These are phyloP conservation scores for Cyprinodon diabolis DNA, from an alignment of 2,797 vertebrate genomes.

Conservation along the genomic window DNA sequence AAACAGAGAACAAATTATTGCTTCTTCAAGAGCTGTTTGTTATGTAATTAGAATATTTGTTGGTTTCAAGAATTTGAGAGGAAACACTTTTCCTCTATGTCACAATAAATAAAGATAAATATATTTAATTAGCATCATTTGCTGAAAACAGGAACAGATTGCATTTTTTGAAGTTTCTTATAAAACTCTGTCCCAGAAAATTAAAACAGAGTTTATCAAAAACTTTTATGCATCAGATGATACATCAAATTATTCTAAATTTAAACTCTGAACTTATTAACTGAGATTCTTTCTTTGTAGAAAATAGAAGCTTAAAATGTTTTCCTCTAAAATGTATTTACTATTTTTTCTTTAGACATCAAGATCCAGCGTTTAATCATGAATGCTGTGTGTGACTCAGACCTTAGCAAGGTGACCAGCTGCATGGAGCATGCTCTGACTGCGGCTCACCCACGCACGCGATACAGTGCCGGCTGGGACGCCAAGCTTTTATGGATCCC, in stretches of 20 bases:
- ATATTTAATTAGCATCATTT: too few relatives aligned
- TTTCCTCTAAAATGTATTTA: background rate
- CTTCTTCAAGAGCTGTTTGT: background rate
- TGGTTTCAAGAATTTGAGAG: background rate
- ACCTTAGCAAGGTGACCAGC: conserved; percentile 89
- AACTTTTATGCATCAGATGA: too few relatives aligned
- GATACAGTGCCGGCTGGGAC: conserved; percentile 95
- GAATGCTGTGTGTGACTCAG: conserved; percentile 86
- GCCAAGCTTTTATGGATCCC: conserved; percentile 95
- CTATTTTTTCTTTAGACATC: conserved; percentile 78
- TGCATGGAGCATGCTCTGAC: conserved; percentile 92
- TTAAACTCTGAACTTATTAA: background rate
- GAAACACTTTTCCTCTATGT: background rate
- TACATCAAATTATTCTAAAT: too few relatives aligned
- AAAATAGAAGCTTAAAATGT: background rate
- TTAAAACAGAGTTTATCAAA: too few relatives aligned
- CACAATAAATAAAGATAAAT: background rate
- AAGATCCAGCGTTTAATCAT: conserved; percentile 86
- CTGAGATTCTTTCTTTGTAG: background rate
- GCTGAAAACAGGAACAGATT: too few relatives aligned
- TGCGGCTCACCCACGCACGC: conserved; percentile 85
- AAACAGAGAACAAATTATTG: background rate
- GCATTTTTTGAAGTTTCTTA: too few relatives aligned
- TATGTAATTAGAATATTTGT: background rate
- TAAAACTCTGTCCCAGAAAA: too few relatives aligned